Base-by-base conservation (phyloP, 1,140 invertebrate genomes). In the Matsumurasca onukii region DNA sequence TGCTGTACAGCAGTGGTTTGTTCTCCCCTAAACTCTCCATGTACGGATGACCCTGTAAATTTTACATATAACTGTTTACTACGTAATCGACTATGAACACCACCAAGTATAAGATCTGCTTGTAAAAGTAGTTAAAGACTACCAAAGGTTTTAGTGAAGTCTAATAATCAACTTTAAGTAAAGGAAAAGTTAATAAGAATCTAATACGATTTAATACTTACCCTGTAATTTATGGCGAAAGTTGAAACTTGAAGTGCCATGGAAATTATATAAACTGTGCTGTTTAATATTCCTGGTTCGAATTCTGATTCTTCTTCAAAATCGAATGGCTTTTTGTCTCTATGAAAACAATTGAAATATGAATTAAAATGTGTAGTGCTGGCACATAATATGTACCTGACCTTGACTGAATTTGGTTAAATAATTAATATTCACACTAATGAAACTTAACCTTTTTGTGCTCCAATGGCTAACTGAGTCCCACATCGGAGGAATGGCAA, bases 211-310 rank as follows among this genome's bases (percentile, higher is more conserved):
- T 29, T 57, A 22, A 25, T 55, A 81, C 81, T 81, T 84, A 98
- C 97, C 84, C 95, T 90, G 80, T 99, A 99, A 82, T 99, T 99
- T 49, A 99, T 95, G 66, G 95, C 95, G 83, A 99, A 99, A 45
- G 97, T 99, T 9, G 95, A 93, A 69, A 99, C 89, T 85, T 99
- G 98, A 65, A 99, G 82, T 9, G 95, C 88, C 88, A 99, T 92
- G 9, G 97, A 98, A 73, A 99, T 97, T 59, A 99, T 93, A 79
- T 99, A 99, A 2, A 99, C 97, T 25, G 96, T 98, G 74, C 95
- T 98, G 78, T 99, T 99, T 9, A 99, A 83, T 55, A 99, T 84
- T 80, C 92, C 96, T 31, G 97, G 93, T 78, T 93, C 87, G 80
- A 99, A 99, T 74, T 91, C 88, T 64, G 91, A 87, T 69, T 96